Evolutionary conservation across 1,140 invertebrate species (phyloP).

Genomic region (Nixonia krombeini): DNA sequence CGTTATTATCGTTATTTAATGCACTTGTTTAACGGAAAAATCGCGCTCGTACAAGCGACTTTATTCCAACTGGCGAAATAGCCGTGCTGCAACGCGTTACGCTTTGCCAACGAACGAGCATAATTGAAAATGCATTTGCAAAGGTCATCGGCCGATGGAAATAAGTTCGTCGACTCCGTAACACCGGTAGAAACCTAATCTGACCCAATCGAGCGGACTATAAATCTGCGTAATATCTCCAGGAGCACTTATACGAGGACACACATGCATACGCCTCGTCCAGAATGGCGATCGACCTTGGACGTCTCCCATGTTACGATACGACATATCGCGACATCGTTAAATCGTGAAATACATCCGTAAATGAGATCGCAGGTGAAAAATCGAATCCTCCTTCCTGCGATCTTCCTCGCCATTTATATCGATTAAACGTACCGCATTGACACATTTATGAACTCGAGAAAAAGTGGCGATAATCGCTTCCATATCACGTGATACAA

Average conservation of each 20-base stretch:
- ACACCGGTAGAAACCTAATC: constrained; percentile 50
- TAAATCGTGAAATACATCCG: constrained; percentile 31
- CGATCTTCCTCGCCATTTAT: constrained; percentile 21
- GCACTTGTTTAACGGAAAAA: too few relatives aligned
- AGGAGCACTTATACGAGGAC: constrained; percentile 33
- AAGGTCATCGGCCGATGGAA: not conserved
- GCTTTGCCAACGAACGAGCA: too few relatives aligned
- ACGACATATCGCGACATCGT: constrained; percentile 43
- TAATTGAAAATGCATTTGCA: too few relatives aligned
- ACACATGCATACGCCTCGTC: constrained; percentile 12
- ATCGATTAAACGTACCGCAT: constrained; percentile 18
- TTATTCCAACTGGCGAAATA: too few relatives aligned
- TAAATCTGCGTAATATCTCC: constrained; percentile 48
- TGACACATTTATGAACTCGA: not conserved
- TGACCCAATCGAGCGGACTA: constrained; percentile 39
- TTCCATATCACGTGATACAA: too few relatives aligned
- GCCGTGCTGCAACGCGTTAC: too few relatives aligned
- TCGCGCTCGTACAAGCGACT: not conserved
- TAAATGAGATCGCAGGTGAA: constrained; percentile 16
- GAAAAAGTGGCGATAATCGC: too few relatives aligned
- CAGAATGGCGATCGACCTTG: constrained; percentile 21
- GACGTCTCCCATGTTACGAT: constrained; percentile 27
- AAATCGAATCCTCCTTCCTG: constrained; percentile 23
- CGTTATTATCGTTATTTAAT: too few relatives aligned
- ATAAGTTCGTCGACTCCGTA: constrained; percentile 33